Evolutionary conservation across 2,888 invertebrate genomes (phyloP).

Genomic region (Cantharis rustica): DNA sequence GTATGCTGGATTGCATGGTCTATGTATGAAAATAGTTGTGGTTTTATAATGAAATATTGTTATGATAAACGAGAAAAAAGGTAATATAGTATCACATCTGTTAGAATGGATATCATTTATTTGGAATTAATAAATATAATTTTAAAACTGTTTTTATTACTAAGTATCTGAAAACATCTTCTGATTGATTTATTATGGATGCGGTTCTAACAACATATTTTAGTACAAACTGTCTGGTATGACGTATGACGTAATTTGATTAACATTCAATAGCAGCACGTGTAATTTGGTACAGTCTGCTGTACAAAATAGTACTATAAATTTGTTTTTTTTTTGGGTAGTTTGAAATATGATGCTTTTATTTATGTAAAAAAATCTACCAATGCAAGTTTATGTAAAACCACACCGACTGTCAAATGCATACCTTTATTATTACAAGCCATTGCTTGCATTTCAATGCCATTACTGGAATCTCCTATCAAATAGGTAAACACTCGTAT

Average conservation of each 20-base stretch:
- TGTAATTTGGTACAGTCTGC: background rate
- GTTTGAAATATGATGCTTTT: no score
- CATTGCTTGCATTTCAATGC: constrained; percentile 87
- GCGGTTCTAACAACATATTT: background rate
- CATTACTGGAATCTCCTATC: constrained; percentile 90
- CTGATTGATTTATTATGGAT: background rate
- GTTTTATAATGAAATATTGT: background rate
- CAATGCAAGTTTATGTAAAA: no score
- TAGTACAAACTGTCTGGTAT: background rate
- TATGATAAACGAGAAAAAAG: background rate
- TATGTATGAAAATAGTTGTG: background rate
- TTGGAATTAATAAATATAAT: background rate
- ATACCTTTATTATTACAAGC: constrained; percentile 96
- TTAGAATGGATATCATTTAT: background rate
- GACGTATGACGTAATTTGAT: background rate
- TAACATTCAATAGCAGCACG: background rate
- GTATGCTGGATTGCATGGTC: background rate
- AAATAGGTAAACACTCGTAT: constrained; percentile 96
- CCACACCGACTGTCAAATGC: no score
- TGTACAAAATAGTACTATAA: background rate
- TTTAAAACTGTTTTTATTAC: background rate
- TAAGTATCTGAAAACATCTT: background rate
- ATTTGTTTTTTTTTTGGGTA: background rate
- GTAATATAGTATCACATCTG: background rate
- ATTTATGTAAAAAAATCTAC: background rate